Evolutionary conservation across 2,888 invertebrate genomes (phyloP), one percentile per base, ranked within the genome.

Genomic region (Eupithecia inturbata): DNA sequence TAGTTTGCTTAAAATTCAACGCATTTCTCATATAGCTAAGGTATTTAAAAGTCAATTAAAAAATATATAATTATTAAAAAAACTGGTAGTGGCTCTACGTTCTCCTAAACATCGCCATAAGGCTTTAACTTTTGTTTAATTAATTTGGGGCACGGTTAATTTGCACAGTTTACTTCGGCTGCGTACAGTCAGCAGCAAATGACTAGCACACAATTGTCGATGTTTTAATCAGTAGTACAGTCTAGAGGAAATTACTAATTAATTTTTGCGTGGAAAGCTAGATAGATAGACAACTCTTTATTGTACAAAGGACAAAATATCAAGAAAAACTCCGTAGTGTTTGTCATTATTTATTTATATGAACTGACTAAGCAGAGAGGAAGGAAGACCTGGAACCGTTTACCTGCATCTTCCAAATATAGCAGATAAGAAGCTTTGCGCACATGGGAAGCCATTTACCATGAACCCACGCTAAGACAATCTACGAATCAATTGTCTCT

Each of bases 71-170:
- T n/a, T 19, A 49, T 22, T 31, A n/a, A n/a, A n/a, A n/a, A n/a
- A n/a, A 31, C 28, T 31, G 31, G 28, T n/a, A 64, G 63, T 64
- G 63, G 63, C 63, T 12, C 63, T 12, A 64, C 63, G 19, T 64
- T 64, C 22, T 33, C 63, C 10, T 1, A 3, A 64, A 33, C 1
- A 64, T n/a, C 63, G 36, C 63, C 63, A 78, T 82, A 82, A 77
- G 76, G 81, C 80, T 79, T 82, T 79, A 81, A 81, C 79, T 83
- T 79, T 77, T 77, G 72, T 80, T 81, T 83, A 83, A 83, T 83
- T 83, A 83, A 82, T 83, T 83, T 77, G 78, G 78, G 79, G 71
- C 73, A 77, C 75, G 78, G 78, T 76, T 81, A 82, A 83, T 82
- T 82, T 81, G 78, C 71, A 73, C 75, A 72, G 80, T 79, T 75